These are phyloP conservation scores for Helicoverpa armigera DNA, from an alignment of 1,140 invertebrate species.

Conservation along the genomic window DNA sequence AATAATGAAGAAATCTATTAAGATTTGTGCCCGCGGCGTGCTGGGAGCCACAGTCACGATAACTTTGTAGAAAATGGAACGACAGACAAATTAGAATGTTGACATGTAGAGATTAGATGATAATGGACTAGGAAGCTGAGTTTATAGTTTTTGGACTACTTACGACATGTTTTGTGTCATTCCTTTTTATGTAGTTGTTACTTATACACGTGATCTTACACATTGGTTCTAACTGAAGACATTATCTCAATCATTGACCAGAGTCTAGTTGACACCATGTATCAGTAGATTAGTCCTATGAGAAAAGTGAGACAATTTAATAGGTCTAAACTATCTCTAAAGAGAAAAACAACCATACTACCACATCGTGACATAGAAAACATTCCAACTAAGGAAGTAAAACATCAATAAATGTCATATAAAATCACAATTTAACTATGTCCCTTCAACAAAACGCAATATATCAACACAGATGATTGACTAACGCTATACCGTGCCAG, in stretches of 20 bases:
- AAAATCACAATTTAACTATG: neutral
- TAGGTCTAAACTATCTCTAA: no score
- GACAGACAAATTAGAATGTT: slow-evolving; percentile 42
- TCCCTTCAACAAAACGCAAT: neutral
- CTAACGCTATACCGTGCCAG: slow-evolving; percentile 55
- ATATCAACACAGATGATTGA: slow-evolving; percentile 37
- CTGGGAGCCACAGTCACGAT: slow-evolving; percentile 37
- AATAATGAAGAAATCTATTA: slow-evolving; percentile 55
- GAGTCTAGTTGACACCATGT: no score
- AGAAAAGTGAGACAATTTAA: no score
- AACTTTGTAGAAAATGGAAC: slow-evolving; percentile 38
- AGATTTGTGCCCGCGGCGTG: slow-evolving; percentile 25
- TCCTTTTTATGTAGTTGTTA: neutral
- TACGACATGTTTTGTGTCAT: slow-evolving; percentile 3
- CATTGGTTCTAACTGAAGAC: no score
- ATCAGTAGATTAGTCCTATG: no score
- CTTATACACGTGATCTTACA: no score
- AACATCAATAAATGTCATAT: slow-evolving; percentile 7
- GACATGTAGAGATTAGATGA: slow-evolving; percentile 31
- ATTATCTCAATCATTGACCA: no score
- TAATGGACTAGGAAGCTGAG: slow-evolving; percentile 18
- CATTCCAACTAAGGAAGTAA: neutral
- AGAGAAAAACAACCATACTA: neutral
- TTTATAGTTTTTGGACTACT: slow-evolving; percentile 1
- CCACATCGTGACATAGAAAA: neutral